phyloP scores from a whole-genome alignment of 2,113 vertebrate species.

The Scatophagus argus region DNA sequence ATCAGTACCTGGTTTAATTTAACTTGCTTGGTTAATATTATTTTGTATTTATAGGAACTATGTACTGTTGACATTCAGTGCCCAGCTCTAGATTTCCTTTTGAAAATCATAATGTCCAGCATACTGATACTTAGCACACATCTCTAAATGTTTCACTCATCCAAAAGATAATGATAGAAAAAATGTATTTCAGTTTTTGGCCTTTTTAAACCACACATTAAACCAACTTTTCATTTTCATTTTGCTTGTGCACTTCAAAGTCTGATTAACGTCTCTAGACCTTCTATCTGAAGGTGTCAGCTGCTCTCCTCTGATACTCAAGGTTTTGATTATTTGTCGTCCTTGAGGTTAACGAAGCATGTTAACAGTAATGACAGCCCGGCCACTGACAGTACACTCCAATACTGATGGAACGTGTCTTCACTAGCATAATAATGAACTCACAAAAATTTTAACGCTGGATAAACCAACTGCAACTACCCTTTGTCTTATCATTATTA shows the following conservation, averaged over 20 bases:
- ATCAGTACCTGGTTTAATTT: background rate
- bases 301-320: constrained; percentile 13
- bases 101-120: background rate
- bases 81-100: background rate
- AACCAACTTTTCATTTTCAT: too few species aligned
- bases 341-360: constrained; percentile 43
- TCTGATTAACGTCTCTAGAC: constrained; percentile 14
- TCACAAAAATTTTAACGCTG: background rate
- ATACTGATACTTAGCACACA: background rate
- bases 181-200: background rate
- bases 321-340: constrained; percentile 48
- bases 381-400: background rate
- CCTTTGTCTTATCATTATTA: background rate
- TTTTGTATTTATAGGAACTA: background rate
- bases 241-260: background rate
- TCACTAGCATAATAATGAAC: constrained; percentile 9
- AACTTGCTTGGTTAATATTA: background rate
- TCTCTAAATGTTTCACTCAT: background rate
- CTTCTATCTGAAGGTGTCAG: constrained; percentile 4
- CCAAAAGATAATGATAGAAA: background rate
- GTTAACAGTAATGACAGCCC: constrained; percentile 21
- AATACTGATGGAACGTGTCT: background rate
- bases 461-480: background rate
- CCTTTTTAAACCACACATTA: background rate
- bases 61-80: background rate